Conservation (phyloP, 2,888 invertebrate species). For the Abrostola tripartita region DNA sequence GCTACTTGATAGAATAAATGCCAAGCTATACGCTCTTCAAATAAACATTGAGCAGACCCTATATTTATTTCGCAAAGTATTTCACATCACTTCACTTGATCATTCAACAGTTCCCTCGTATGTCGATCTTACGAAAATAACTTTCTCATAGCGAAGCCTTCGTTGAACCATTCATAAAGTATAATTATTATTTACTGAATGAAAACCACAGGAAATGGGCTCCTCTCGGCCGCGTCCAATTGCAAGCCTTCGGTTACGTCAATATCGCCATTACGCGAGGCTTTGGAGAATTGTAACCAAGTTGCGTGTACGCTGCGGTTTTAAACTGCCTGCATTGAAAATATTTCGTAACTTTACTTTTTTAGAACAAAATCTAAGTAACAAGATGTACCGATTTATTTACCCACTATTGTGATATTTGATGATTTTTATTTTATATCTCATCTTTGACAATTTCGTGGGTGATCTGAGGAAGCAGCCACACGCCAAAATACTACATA, state of each 20-base stretch:
- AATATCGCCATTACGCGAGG: constrained; percentile 46
- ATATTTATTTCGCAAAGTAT: constrained; percentile 1
- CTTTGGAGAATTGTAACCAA: constrained; percentile 37
- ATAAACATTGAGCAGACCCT: background rate
- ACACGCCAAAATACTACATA: no score
- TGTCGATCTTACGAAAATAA: constrained; percentile 49
- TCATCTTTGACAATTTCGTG: no score
- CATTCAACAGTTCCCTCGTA: constrained; percentile 28
- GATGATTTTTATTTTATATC: no score
- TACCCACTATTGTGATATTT: no score
- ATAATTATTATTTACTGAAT: constrained; percentile 70
- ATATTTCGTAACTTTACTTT: background rate
- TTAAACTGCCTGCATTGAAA: background rate
- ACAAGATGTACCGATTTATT: no score
- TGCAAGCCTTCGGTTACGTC: constrained; percentile 68
- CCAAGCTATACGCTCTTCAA: background rate
- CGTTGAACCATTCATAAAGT: constrained; percentile 63
- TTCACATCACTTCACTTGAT: constrained; percentile 17
- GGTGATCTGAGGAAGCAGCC: no score
- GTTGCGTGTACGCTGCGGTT: constrained; percentile 37
- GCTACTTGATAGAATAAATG: background rate
- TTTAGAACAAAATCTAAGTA: no score
- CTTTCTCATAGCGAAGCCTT: constrained; percentile 64
- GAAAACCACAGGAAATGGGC: constrained; percentile 71
- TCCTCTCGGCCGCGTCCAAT: constrained; percentile 62